Evolutionary conservation across 2,888 invertebrate species (phyloP), one percentile per base, ranked within the genome.

Genomic region (Corythucha ciliata): DNA sequence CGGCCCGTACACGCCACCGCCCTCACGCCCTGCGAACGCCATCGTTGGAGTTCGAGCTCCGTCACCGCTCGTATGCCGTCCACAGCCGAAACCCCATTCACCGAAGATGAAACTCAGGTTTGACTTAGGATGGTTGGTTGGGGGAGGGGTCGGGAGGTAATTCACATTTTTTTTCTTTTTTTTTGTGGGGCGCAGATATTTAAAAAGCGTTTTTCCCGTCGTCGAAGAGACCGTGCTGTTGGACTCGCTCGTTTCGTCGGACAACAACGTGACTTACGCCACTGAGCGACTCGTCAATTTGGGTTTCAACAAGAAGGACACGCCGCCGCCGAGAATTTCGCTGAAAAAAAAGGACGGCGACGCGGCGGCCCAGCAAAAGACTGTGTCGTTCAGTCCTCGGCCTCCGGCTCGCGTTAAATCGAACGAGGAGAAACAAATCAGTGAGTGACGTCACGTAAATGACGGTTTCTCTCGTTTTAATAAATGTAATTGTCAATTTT

Each of bases 81-180:
- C 60, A n/a, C 52, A 47, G 37, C 56, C 59, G 2, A 56, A 58
- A 37, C 78, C 82, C 58, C 87, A 86, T 63, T 82, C 84, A 61
- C 90, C 90, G 58, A 90, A 90, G 75, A 83, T 91, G 81, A 90
- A 91, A 74, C 76, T 90, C 70, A 89, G 90, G 89, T 89, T 36
- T 16, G 8, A 22, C 46, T 40, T 6, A 22, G n/a, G n/a, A n/a
- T n/a, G n/a, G n/a, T n/a, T n/a, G n/a, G n/a, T n/a, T n/a, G n/a
- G n/a, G n/a, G n/a, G n/a, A n/a, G n/a, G n/a, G n/a, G n/a, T n/a
- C n/a, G n/a, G n/a, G n/a, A n/a, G n/a, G n/a, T n/a, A n/a, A n/a
- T n/a, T n/a, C n/a, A n/a, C n/a, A n/a, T n/a, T n/a, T n/a, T n/a
- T 18, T 26, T 40, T 52, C 49, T 56, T 59, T 57, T 55, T 62